phyloP scores from a whole-genome alignment of 2,113 vertebrate species.

The Elephas maximus region DNA sequence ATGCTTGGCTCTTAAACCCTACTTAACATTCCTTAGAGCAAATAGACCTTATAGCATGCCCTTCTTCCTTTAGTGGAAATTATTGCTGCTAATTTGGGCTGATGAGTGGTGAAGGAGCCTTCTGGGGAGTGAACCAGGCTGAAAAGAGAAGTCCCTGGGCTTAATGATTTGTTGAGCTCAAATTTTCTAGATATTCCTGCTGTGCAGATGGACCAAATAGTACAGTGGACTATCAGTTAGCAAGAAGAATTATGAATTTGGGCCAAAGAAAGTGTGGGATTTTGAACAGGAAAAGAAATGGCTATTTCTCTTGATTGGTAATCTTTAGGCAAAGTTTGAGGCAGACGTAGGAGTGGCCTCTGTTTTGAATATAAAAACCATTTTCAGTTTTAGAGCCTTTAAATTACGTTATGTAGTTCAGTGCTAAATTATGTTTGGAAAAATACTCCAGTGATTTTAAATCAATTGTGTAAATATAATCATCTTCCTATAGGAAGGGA shows the following conservation, averaged over 20 bases:
- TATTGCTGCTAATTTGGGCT: neutral
- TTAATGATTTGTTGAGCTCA: neutral
- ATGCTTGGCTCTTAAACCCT: neutral
- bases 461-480: neutral
- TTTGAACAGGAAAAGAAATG: neutral
- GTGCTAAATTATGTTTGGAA: neutral
- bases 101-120: neutral
- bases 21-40: neutral
- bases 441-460: constrained; percentile 26
- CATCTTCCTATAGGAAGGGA: neutral
- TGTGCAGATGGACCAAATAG: neutral
- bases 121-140: neutral
- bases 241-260: constrained; percentile 11
- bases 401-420: neutral
- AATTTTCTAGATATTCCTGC: neutral
- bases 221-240: neutral
- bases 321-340: neutral
- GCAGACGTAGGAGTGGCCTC: neutral
- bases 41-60: neutral
- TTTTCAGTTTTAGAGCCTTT: neutral
- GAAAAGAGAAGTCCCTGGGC: neutral
- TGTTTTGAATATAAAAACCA: neutral
- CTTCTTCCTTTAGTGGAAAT: neutral
- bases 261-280: neutral
- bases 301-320: neutral